Conservation (phyloP, 2,797 vertebrate genomes). For the Myripristis jacobus region DNA sequence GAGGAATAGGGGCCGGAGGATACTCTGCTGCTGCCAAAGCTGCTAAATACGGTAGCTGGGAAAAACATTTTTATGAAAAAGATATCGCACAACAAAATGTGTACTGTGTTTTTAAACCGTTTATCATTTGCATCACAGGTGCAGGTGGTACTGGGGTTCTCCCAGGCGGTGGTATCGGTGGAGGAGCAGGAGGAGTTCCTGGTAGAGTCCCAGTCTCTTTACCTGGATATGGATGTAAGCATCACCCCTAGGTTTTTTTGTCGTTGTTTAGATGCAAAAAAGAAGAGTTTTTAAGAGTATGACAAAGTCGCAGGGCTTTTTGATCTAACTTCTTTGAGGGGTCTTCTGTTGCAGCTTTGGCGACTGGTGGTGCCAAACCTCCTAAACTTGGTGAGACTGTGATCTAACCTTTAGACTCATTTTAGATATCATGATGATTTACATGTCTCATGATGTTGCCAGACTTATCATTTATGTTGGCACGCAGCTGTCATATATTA, state of each 20-base stretch:
- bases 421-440: not conserved
- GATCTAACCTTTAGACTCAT: not conserved
- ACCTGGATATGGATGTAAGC: constrained; percentile 78
- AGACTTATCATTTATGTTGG: not conserved
- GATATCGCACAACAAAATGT: no score
- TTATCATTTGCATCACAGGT: not conserved
- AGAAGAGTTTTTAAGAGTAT: not conserved
- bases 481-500: not conserved
- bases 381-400: constrained; percentile 71
- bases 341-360: constrained; percentile 60
- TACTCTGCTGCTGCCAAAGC: constrained; percentile 29
- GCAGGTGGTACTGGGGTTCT: constrained; percentile 41
- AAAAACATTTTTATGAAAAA: not conserved
- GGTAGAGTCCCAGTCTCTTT: constrained; percentile 47
- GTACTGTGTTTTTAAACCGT: not conserved
- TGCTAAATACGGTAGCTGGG: constrained; percentile 38
- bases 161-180: constrained; percentile 50
- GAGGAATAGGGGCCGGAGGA: constrained; percentile 28
- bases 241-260: not conserved
- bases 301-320: not conserved
- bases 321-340: not conserved
- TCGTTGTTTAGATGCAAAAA: not conserved
- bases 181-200: constrained; percentile 48
- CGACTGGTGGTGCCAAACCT: constrained; percentile 67
- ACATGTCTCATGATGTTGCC: not conserved